Base-by-base conservation (phyloP, 2,888 invertebrate genomes). In the Melieria omissa region DNA sequence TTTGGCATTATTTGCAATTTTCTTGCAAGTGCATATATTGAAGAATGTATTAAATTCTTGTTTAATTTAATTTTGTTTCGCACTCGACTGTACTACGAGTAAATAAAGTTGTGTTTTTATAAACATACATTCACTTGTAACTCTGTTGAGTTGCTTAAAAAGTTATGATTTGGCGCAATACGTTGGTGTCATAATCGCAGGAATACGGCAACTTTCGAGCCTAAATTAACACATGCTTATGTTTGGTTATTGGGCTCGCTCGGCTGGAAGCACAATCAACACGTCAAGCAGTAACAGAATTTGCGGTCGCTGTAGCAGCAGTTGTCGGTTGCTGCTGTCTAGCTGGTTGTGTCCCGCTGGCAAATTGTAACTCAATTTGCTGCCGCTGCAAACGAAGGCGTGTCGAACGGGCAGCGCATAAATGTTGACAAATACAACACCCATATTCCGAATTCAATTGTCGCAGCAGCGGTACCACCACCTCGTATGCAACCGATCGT, bases 351-450 rank as follows among this genome's bases (percentile, higher is more conserved):
- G 49, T 49, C 16, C 60, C 52, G 67, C 67, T 67, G 67, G 60
- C 60, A 67, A 67, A 67, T 67, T 67, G 67, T 67, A 67, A 61
- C 67, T 67, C 67, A 67, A 67, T 61, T 61, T 67, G 42, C 42
- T 67, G 60, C 4, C 60, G 67, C 67, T 67, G 49, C 67, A 49
- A 14, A 6, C 12, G 4, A 29, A 29, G 29, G 67, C 67, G 60
- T 52, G 60, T 60, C 67, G 60, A 67, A 67, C 67, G 42, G 10
- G 47, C 16, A 67, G 85, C 81, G 70, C 63, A 16, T 65, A 67
- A 73, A 69, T 72, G 73, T 76, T 74, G 75, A 75, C 73, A 76
- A 76, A 75, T 74, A 72, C 72, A 75, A 73, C 76, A 74, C 73
- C 74, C 69, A 74, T 71, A 65, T 62, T 71, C 65, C 64, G 70